Evolutionary conservation across 2,888 invertebrate genomes (phyloP).

Genomic region (Bellardia bayeri): DNA sequence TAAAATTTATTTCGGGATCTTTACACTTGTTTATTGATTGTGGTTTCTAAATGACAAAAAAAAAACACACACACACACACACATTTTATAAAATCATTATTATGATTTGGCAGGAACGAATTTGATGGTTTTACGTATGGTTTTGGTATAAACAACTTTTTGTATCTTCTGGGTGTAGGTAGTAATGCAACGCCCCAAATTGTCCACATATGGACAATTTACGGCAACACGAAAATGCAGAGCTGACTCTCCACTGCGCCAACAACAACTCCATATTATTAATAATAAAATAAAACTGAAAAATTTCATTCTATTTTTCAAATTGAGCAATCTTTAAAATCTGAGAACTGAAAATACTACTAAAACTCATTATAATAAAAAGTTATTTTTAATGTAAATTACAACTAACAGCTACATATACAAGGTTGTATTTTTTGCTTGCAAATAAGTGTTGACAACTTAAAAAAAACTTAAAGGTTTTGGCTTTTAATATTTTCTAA

Average conservation of each 20-base stretch:
- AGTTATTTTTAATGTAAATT: background rate
- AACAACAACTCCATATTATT: constrained; percentile 7
- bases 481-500: background rate
- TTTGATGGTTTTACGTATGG: constrained; percentile 34
- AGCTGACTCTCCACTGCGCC: background rate
- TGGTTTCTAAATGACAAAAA: background rate
- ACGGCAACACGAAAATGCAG: background rate
- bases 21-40: too few relatives aligned
- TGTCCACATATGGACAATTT: constrained; percentile 50
- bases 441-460: background rate
- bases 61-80: background rate
- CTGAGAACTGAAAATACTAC: background rate
- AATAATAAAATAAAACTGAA: background rate
- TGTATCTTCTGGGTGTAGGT: background rate
- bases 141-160: constrained; percentile 44
- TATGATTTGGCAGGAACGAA: background rate
- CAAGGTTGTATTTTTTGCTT: constrained; percentile 36
- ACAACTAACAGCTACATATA: background rate
- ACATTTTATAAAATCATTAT: constrained; percentile 20
- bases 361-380: background rate
- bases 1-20: too few relatives aligned
- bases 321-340: background rate
- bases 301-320: constrained; percentile 4
- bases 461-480: background rate
- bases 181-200: constrained; percentile 20